Evolutionary conservation across 2,797 vertebrate species (phyloP).

Genomic region (Dromococcyx pavoninus): DNA sequence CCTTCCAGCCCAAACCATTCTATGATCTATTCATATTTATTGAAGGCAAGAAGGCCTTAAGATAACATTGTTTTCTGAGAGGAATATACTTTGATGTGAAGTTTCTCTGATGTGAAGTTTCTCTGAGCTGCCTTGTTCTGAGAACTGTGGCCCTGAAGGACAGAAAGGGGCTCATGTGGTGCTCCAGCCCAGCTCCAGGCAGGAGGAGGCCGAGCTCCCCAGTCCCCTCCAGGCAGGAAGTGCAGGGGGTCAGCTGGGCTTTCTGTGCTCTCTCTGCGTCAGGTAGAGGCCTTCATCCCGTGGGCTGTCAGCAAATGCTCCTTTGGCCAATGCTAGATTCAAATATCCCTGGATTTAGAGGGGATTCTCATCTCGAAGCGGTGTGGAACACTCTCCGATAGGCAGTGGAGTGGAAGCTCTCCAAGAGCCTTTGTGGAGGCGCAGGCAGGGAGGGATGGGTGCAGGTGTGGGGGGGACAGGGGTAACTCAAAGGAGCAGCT

Average conservation of each 20-base stretch:
- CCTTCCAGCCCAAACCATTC: too few relatives aligned
- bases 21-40: background rate
- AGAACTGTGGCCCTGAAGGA: background rate
- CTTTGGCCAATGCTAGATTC: rapidly evolving
- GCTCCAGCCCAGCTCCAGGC: too few relatives aligned
- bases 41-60: background rate
- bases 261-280: background rate
- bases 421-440: background rate
- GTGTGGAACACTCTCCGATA: background rate
- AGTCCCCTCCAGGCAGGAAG: too few relatives aligned
- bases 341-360: background rate
- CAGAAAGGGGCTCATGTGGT: too few relatives aligned
- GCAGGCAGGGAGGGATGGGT: background rate
- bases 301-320: background rate
- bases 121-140: background rate
- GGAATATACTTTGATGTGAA: background rate
- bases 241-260: too few relatives aligned
- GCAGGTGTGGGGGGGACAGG: background rate
- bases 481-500: background rate
- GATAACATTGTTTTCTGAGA: background rate
- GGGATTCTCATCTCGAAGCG: background rate
- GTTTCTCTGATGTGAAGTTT: background rate
- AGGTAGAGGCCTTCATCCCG: background rate
- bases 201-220: too few relatives aligned
- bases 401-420: background rate